phyloP scores from a whole-genome alignment of 2,888 invertebrate genomes.

The Nemotelus pantherinus region DNA sequence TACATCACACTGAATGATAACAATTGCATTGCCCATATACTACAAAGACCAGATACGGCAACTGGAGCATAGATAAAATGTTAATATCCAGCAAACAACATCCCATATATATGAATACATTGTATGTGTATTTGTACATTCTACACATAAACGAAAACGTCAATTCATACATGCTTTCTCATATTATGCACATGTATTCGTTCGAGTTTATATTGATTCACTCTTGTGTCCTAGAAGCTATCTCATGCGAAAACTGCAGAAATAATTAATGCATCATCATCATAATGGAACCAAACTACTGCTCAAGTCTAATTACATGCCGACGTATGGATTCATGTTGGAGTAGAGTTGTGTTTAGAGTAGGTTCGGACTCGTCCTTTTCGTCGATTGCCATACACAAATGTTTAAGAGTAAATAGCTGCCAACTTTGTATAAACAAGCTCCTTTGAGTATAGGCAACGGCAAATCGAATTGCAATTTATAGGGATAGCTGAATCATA shows the following conservation, averaged over 20 bases:
- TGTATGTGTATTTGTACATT: too few relatives aligned
- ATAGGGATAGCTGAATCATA: too few relatives aligned
- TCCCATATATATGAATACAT: background rate
- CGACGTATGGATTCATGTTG: too few relatives aligned
- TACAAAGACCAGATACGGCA: background rate
- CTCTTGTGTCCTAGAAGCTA: constrained; percentile 14
- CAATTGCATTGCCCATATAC: background rate
- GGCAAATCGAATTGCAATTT: too few relatives aligned
- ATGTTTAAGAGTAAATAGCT: too few relatives aligned
- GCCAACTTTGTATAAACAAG: too few relatives aligned
- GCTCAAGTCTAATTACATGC: constrained; percentile 6
- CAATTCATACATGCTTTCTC: background rate
- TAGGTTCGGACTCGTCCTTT: too few relatives aligned
- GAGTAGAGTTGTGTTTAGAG: too few relatives aligned
- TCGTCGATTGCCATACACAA: too few relatives aligned
- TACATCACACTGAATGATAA: background rate
- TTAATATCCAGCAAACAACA: constrained; percentile 19
- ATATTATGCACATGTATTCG: background rate
- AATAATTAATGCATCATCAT: constrained; percentile 34
- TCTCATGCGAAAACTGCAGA: constrained; percentile 37
- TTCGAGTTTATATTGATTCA: background rate
- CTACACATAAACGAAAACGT: too few relatives aligned
- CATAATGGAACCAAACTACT: background rate
- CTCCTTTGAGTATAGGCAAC: too few relatives aligned
- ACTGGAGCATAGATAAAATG: constrained; percentile 32